Evolutionary conservation across 1,140 invertebrate genomes (phyloP).

Genomic region (Leptonema lineaticorne): DNA sequence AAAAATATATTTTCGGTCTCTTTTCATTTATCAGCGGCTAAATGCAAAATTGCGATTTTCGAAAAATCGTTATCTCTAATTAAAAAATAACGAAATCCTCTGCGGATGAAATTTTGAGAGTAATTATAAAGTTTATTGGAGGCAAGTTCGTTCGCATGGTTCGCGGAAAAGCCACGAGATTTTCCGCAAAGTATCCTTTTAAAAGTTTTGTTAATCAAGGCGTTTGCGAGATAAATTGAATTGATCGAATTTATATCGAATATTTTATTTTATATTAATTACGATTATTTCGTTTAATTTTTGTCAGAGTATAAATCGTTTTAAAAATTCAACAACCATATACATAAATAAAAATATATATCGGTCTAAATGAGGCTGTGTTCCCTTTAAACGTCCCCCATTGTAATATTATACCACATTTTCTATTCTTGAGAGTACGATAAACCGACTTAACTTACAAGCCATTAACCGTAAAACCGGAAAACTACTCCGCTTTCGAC

Average conservation of each 20-base stretch:
- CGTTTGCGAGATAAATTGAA: neutral
- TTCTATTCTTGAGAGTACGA: neutral
- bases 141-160: neutral
- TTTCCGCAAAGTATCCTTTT: neutral
- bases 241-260: neutral
- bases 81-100: neutral
- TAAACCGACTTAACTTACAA: neutral
- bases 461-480: neutral
- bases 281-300: neutral
- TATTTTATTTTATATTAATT: too few relatives aligned
- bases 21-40: too few relatives aligned
- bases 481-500: neutral
- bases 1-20: too few relatives aligned
- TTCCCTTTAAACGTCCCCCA: too few relatives aligned
- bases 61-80: too few relatives aligned
- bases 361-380: too few relatives aligned
- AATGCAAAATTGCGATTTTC: too few relatives aligned
- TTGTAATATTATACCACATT: too few relatives aligned
- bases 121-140: neutral
- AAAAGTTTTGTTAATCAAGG: constrained; percentile 3
- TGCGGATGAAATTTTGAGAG: neutral
- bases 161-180: neutral
- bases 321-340: too few relatives aligned
- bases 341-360: too few relatives aligned
- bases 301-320: neutral